Evolutionary conservation across 1,140 invertebrate genomes (phyloP).

Genomic region (Stenopsyche tienmushanensis): DNA sequence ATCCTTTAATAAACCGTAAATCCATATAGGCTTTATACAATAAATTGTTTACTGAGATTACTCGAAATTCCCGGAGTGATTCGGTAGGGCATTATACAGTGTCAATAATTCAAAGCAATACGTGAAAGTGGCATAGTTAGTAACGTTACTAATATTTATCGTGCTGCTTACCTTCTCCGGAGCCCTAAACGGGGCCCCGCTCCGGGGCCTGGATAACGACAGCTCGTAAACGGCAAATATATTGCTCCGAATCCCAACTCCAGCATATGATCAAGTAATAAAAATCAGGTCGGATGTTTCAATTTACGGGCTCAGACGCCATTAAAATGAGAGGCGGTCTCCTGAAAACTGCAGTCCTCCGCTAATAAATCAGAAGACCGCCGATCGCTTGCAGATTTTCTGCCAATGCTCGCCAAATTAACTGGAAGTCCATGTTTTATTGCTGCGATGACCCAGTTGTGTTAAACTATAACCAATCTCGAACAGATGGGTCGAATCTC

Average conservation of each 20-base stretch:
- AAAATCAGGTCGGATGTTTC: slow-evolving; percentile 37
- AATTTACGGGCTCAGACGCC: slow-evolving; percentile 29
- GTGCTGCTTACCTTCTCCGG: slow-evolving; percentile 5
- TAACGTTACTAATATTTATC: slow-evolving; percentile 7
- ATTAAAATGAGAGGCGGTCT: slow-evolving; percentile 21
- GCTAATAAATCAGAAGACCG: background rate
- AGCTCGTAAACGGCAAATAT: slow-evolving; percentile 38
- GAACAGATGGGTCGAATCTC: too few species aligned
- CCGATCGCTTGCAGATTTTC: too few species aligned
- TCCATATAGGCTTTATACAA: too few species aligned
- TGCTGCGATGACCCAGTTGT: too few species aligned
- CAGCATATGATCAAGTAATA: slow-evolving; percentile 38
- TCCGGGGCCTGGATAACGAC: slow-evolving; percentile 21
- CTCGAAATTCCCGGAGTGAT: too few species aligned
- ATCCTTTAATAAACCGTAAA: too few species aligned
- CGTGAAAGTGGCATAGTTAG: background rate
- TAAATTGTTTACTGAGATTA: too few species aligned
- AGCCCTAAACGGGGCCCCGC: slow-evolving; percentile 11
- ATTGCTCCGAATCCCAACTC: slow-evolving; percentile 28
- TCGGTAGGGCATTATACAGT: too few species aligned
- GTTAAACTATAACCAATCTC: too few species aligned
- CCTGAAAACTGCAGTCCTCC: slow-evolving; percentile 13
- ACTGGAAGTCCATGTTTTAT: too few species aligned
- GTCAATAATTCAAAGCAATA: too few species aligned
- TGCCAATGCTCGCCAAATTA: too few species aligned